Evolutionary conservation across 2,888 invertebrate species (phyloP).

Genomic region (Galerucella calmariensis): DNA sequence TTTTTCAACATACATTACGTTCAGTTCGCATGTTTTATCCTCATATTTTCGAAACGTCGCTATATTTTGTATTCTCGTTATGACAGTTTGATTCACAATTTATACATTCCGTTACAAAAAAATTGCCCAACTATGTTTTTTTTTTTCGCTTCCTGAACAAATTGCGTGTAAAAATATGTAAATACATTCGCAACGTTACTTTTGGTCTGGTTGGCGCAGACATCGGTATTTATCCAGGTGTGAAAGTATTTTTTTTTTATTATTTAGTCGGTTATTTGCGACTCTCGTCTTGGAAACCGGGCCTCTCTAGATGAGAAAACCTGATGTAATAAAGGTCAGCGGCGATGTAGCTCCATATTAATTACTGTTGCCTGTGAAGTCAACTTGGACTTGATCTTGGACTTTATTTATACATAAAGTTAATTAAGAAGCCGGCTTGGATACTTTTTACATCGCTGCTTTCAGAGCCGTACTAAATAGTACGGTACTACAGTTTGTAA

Average conservation of each 20-base stretch:
- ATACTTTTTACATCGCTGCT: conserved; percentile 15
- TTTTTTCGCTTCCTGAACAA: conserved; percentile 4
- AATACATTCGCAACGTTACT: conserved; percentile 15
- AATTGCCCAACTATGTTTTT: conserved; percentile 2
- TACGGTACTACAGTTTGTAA: not conserved
- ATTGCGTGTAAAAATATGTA: conserved; percentile 28
- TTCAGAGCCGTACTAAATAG: not conserved
- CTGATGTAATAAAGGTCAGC: conserved; percentile 40
- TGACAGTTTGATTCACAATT: conserved; percentile 8
- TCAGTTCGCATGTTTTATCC: not conserved
- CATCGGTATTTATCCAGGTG: conserved; percentile 36
- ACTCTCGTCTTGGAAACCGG: conserved; percentile 20
- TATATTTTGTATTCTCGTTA: conserved; percentile 4
- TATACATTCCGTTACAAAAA: not conserved
- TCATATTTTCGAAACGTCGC: conserved; percentile 5
- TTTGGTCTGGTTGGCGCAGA: conserved; percentile 22
- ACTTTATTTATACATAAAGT: conserved; percentile 39
- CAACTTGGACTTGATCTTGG: conserved; percentile 47
- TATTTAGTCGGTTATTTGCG: conserved; percentile 21
- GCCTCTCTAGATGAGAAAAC: conserved; percentile 29
- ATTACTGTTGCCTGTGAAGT: conserved; percentile 30
- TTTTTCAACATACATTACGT: not conserved
- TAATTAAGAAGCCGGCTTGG: conserved; percentile 36
- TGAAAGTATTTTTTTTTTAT: conserved; percentile 24
- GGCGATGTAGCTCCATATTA: conserved; percentile 35